Base-by-base conservation (phyloP, 23 tunicate species). In the Phallusia fumigata region DNA sequence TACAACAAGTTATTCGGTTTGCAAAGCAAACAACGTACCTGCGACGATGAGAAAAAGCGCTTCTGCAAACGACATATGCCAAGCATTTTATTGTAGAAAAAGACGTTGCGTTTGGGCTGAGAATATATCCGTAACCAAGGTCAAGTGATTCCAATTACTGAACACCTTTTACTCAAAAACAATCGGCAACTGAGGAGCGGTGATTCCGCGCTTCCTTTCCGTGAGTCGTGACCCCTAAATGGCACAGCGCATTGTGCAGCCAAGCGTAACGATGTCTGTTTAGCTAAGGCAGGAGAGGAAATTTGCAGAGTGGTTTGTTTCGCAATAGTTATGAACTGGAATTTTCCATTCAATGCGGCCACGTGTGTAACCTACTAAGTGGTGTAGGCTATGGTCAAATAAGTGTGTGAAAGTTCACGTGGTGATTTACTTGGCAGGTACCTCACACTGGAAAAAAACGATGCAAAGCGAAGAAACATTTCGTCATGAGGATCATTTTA, bases 1-100 rank as follows among this genome's bases (percentile, higher is more conserved):
- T n/a, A n/a, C n/a, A n/a, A n/a, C n/a, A n/a, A n/a, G n/a, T n/a
- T n/a, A n/a, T n/a, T n/a, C 10, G 47, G 47, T 40, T 22, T 58
- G 69, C 69, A 58, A 58, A 58, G 69, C 16, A 74, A 74, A 74
- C 53, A 24, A 76, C 88, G 73, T 15, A 88, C 91, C 74, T 88
- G 86, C 5, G 91, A 77, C 47, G 84, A 82, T 6, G 91, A 82
- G 44, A 88, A 88, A 24, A 74, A 76, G 33, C 91, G 80, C 69
- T 80, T 88, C 13, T 76, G 80, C 35, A 77, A 58, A 58, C 69
- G 69, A 24, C 69, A 58, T 24, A 58, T 21, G 8, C 69, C 69
- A 11, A 58, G 28, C 69, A 58, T 58, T 58, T 22, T 24, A 58
- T n/a, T n/a, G n/a, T n/a, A n/a, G n/a, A n/a, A n/a, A n/a, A n/a